These are phyloP conservation scores for Pogona vitticeps DNA, from an alignment of 2,113 vertebrate genomes.

Conservation along the genomic window DNA sequence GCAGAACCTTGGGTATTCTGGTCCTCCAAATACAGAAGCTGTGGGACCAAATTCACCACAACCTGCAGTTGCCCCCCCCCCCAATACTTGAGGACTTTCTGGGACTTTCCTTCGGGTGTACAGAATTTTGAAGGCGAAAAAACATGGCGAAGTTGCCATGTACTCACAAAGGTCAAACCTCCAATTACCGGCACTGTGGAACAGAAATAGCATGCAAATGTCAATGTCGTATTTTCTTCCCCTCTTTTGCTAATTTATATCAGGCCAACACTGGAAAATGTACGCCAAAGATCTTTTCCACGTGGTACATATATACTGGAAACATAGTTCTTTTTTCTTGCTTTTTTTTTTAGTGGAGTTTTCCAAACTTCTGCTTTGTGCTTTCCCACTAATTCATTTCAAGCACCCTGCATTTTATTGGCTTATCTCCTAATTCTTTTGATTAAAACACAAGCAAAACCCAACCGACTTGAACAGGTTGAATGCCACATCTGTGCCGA, in stretches of 20 bases:
- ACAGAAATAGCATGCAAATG: conserved; percentile 66
- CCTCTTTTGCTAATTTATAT: conserved; percentile 69
- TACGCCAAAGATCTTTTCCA: conserved; percentile 17
- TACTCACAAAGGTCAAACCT: conserved; percentile 69
- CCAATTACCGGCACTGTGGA: conserved; percentile 67
- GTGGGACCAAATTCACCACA: neutral
- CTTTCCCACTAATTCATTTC: conserved; percentile 70
- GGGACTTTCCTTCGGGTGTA: neutral
- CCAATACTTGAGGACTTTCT: neutral
- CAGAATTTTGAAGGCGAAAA: conserved; percentile 16
- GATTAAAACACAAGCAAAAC: conserved; percentile 76
- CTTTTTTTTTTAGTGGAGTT: neutral
- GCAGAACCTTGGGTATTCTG: neutral
- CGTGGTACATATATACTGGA: conserved; percentile 31
- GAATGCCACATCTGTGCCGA: conserved; percentile 80
- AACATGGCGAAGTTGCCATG: conserved; percentile 17
- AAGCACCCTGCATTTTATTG: conserved; percentile 68
- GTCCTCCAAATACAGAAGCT: neutral
- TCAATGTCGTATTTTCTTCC: conserved; percentile 59
- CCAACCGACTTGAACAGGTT: conserved; percentile 77
- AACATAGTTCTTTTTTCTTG: neutral
- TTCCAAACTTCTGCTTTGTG: conserved; percentile 43
- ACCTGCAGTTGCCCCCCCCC: neutral
- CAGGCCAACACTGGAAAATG: conserved; percentile 60
- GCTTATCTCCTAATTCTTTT: conserved; percentile 72